These are phyloP conservation scores for Drosophila murphyi DNA, from an alignment of 1,140 invertebrate species.

Conservation along the genomic window DNA sequence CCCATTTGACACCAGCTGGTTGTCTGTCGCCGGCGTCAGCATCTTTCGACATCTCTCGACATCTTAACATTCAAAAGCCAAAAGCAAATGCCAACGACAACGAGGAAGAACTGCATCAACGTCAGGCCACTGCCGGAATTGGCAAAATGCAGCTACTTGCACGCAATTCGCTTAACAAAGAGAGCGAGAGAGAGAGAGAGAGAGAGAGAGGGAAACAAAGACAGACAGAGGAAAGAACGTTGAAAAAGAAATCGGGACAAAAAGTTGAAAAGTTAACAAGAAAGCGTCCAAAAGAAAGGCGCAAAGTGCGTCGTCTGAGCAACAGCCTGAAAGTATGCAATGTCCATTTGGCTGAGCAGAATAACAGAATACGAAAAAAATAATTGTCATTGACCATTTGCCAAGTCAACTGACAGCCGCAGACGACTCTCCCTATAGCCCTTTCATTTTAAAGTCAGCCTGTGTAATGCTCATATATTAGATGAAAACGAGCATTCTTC, in stretches of 20 bases:
- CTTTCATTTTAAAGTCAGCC: no score
- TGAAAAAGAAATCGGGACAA: background rate
- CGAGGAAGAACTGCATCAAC: constrained; percentile 52
- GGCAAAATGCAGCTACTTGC: constrained; percentile 78
- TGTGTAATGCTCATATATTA: no score
- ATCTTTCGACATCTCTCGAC: constrained; percentile 68
- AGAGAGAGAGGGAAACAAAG: background rate
- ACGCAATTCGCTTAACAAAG: constrained; percentile 56
- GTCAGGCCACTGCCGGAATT: constrained; percentile 67
- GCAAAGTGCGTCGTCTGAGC: constrained; percentile 58
- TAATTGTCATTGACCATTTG: constrained; percentile 59
- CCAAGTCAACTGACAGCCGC: constrained; percentile 56
- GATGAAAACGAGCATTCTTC: no score
- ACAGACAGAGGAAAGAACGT: background rate
- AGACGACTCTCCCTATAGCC: constrained; percentile 7
- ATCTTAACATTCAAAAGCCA: constrained; percentile 79
- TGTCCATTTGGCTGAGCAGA: background rate
- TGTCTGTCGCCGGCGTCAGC: constrained; percentile 30
- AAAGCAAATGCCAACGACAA: constrained; percentile 63
- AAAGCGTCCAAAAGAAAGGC: constrained; percentile 6
- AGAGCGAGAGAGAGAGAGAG: background rate
- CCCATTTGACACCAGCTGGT: constrained; percentile 70
- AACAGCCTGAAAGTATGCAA: constrained; percentile 67
- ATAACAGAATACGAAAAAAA: background rate
- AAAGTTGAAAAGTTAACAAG: background rate